phyloP scores from a whole-genome alignment of 35 echinoderm and acorn worm genomes.

The Apostichopus parvimensis region DNA sequence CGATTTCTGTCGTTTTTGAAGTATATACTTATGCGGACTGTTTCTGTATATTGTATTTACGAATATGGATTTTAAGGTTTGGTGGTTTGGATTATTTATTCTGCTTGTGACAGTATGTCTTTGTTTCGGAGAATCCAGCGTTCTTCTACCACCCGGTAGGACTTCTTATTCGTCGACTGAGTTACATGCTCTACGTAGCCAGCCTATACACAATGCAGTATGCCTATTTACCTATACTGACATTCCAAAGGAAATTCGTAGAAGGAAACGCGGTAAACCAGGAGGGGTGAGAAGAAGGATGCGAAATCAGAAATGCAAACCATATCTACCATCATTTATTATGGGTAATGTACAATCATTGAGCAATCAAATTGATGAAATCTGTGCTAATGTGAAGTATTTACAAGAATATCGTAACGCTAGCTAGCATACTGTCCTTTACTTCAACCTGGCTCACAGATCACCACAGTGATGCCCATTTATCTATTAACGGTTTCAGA shows the following conservation, averaged over 20 bases:
- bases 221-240: background rate
- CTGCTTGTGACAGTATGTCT: too few species aligned
- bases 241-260: slow-evolving; percentile 18
- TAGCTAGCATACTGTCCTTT: background rate
- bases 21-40: too few species aligned
- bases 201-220: background rate
- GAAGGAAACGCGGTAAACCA: slow-evolving; percentile 25
- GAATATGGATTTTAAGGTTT: too few species aligned
- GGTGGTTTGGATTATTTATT: too few species aligned
- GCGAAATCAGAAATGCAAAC: slow-evolving; percentile 22
- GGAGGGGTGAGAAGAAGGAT: slow-evolving; percentile 36
- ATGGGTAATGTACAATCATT: slow-evolving; percentile 53
- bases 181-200: background rate
- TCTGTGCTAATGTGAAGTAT: background rate
- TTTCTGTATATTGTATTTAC: too few species aligned
- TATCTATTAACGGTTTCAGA: background rate
- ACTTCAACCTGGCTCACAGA: background rate
- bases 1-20: too few species aligned
- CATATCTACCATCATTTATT: slow-evolving; percentile 53
- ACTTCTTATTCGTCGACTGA: too few species aligned
- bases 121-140: too few species aligned
- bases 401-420: background rate
- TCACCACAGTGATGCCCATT: background rate
- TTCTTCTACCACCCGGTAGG: too few species aligned
- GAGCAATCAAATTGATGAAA: background rate